Evolutionary conservation across 2,797 vertebrate species (phyloP).

Genomic region (Garrulus glandarius): DNA sequence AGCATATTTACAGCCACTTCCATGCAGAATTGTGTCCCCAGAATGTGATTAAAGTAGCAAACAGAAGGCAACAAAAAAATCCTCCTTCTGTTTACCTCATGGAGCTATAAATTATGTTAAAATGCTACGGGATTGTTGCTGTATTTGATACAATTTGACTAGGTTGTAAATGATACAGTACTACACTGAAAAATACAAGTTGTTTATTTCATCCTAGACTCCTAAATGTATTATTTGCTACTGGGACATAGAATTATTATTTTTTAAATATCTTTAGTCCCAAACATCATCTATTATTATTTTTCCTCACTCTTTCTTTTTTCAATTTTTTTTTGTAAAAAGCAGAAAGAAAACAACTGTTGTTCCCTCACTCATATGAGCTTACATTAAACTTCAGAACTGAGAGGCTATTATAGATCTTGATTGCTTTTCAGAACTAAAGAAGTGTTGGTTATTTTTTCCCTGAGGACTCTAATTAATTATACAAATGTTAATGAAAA

Average conservation of each 20-base stretch:
- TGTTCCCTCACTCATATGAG: neutral
- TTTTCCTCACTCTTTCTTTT: neutral
- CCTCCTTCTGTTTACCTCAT: neutral
- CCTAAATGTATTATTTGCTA: neutral
- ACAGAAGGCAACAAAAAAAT: neutral
- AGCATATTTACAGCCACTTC: neutral
- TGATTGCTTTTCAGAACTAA: slow-evolving; percentile 37
- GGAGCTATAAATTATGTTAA: slow-evolving; percentile 7
- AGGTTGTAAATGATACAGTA: neutral
- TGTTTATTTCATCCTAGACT: neutral
- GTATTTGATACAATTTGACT: neutral
- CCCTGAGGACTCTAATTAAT: slow-evolving; percentile 42
- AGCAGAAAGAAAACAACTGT: neutral
- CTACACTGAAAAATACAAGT: neutral
- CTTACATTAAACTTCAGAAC: slow-evolving; percentile 9
- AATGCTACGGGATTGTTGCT: neutral
- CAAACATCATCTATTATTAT: neutral
- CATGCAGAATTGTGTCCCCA: neutral
- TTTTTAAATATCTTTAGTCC: neutral
- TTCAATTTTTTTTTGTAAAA: neutral
- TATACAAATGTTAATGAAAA: slow-evolving; percentile 31
- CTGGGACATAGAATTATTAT: neutral
- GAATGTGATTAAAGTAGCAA: neutral
- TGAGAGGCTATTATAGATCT: slow-evolving; percentile 25
- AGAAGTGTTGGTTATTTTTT: slow-evolving; percentile 13